A percentile compares a stretch with the other conserved stretches of the same genome.
Evolutionary conservation across 1,140 invertebrate species (phyloP).

Genomic region (Camponotus vicinus): DNA sequence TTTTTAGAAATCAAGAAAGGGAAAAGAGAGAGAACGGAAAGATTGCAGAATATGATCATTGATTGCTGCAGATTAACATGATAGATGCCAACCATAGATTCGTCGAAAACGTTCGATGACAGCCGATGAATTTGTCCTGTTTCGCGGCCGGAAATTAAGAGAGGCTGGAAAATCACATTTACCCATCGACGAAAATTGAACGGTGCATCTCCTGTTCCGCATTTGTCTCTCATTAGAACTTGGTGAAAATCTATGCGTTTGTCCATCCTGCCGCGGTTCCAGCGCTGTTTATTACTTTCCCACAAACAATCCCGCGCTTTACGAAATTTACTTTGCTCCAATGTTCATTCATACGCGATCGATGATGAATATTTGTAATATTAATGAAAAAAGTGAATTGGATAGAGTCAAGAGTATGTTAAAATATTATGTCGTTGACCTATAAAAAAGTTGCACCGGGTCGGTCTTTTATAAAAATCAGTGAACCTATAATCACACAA

Average conservation of each 20-base stretch:
- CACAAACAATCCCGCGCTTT: background rate
- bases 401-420: background rate
- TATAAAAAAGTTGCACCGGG: background rate
- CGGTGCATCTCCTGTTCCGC: background rate
- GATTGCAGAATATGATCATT: background rate
- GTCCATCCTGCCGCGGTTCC: background rate
- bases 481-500: background rate
- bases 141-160: conserved; percentile 47
- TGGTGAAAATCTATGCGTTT: conserved; percentile 40
- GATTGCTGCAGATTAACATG: background rate
- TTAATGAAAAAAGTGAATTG: conserved; percentile 22
- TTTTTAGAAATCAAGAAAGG: background rate
- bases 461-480: too few species aligned
- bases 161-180: conserved; percentile 42
- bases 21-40: background rate
- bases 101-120: conserved; percentile 14
- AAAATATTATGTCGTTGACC: conserved; percentile 7
- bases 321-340: conserved; percentile 4
- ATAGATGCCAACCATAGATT: conserved; percentile 14
- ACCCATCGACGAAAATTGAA: conserved; percentile 32
- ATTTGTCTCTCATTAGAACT: conserved; percentile 56
- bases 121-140: conserved; percentile 25
- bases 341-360: background rate
- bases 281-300: conserved; percentile 35
- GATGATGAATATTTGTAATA: conserved; percentile 27